Conservation (phyloP, 1,140 invertebrate species). For the Ostrea denselamellosa region DNA sequence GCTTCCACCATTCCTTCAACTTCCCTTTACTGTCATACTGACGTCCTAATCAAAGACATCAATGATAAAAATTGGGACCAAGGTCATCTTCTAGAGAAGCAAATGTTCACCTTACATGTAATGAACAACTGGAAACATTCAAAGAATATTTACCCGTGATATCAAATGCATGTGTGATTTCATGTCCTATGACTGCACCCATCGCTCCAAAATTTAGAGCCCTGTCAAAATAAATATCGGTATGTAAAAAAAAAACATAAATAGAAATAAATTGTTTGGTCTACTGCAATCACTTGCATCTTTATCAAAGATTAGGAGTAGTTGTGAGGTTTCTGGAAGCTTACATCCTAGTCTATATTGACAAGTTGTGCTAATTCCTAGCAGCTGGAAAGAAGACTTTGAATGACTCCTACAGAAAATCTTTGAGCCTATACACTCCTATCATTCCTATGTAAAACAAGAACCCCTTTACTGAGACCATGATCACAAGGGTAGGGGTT, state of each 20-base stretch:
- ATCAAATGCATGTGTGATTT: slow-evolving; percentile 83
- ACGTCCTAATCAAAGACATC: slow-evolving; percentile 58
- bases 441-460: too few relatives aligned
- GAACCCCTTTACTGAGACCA: too few relatives aligned
- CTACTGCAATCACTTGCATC: too few relatives aligned
- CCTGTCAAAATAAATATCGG: slow-evolving; percentile 67
- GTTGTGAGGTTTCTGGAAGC: too few relatives aligned
- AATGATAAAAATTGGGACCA: slow-evolving; percentile 19
- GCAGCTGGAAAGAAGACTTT: too few relatives aligned
- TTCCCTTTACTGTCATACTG: slow-evolving; percentile 71
- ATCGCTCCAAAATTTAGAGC: slow-evolving; percentile 84
- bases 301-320: too few relatives aligned
- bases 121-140: background rate
- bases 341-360: too few relatives aligned
- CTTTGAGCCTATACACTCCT: too few relatives aligned
- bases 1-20: slow-evolving; percentile 73
- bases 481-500: too few relatives aligned
- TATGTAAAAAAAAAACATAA: background rate
- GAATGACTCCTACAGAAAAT: too few relatives aligned
- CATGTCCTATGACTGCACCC: slow-evolving; percentile 83
- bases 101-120: background rate
- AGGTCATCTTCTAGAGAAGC: background rate
- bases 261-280: background rate
- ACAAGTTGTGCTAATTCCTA: too few relatives aligned
- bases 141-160: slow-evolving; percentile 76